Conservation (phyloP, 2,888 invertebrate species). For the Aporophyla nigra region DNA sequence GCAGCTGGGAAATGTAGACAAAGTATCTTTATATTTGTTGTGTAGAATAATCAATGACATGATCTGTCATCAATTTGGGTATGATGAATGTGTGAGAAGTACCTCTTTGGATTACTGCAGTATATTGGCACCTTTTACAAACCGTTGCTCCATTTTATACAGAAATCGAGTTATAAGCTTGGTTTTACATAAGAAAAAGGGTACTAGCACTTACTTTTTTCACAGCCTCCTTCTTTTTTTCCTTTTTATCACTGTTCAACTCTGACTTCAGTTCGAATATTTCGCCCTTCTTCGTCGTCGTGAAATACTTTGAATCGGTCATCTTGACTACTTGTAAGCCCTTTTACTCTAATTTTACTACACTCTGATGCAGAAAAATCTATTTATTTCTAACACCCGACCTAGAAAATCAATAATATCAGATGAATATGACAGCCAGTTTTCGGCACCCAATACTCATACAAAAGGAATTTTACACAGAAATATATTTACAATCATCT, state of each 20-base stretch:
- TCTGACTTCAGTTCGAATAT: constrained; percentile 99
- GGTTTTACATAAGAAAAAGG: not conserved
- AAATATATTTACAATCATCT: not conserved
- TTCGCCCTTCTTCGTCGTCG: constrained; percentile 99
- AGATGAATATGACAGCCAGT: constrained; percentile 61
- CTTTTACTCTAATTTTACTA: constrained; percentile 35
- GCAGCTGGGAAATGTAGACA: not conserved
- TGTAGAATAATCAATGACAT: constrained; percentile 19
- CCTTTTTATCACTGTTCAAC: constrained; percentile 99
- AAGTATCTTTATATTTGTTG: rapidly evolving
- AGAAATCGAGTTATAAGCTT: not conserved
- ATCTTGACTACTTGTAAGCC: constrained; percentile 87
- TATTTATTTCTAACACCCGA: constrained; percentile 62
- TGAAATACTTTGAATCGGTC: constrained; percentile 99
- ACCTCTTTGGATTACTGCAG: not conserved
- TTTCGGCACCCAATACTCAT: constrained; percentile 39
- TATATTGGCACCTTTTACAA: not conserved
- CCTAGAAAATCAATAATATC: constrained; percentile 79
- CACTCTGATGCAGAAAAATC: constrained; percentile 49
- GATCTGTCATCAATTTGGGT: constrained; percentile 27
- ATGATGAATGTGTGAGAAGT: not conserved
- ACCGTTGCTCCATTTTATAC: not conserved
- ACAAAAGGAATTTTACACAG: constrained; percentile 13
- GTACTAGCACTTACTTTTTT: constrained; percentile 95
- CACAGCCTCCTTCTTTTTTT: constrained; percentile 99